Percentiles rank a stretch among this genome's conserved stretches.
Conservation (phyloP, 2,888 invertebrate genomes). For the Pyrocoelia pectoralis region DNA sequence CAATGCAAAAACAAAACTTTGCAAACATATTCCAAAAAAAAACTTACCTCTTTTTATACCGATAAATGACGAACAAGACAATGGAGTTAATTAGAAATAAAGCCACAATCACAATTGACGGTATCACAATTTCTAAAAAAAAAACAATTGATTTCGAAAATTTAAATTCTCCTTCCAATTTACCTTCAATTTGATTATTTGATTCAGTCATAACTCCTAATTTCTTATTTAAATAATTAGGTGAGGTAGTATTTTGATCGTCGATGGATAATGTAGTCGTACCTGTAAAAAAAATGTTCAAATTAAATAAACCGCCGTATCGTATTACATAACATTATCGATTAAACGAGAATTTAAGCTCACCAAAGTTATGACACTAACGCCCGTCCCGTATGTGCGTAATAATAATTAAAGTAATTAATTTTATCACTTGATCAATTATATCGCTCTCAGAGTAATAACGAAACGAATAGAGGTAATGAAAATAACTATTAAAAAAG, state of each 20-base stretch:
- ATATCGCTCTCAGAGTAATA: too few relatives aligned
- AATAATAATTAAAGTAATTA: too few relatives aligned
- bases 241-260: not conserved
- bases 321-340: too few relatives aligned
- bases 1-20: too few relatives aligned
- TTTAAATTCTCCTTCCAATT: not conserved
- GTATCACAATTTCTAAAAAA: conserved; percentile 74
- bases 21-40: too few relatives aligned
- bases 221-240: not conserved
- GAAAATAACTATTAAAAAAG: too few relatives aligned
- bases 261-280: not conserved
- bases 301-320: not conserved
- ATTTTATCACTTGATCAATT: too few relatives aligned
- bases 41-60: conserved; percentile 72
- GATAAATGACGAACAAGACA: conserved; percentile 77
- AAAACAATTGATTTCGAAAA: conserved; percentile 25
- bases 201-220: not conserved
- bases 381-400: too few relatives aligned
- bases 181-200: conserved; percentile 6
- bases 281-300: not conserved
- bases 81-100: conserved; percentile 77
- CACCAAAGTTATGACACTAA: too few relatives aligned
- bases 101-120: conserved; percentile 73
- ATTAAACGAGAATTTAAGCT: not conserved
- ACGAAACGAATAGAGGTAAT: too few relatives aligned